Conservation (phyloP, 2,113 vertebrate species). For the Xenopus tropicalis region DNA sequence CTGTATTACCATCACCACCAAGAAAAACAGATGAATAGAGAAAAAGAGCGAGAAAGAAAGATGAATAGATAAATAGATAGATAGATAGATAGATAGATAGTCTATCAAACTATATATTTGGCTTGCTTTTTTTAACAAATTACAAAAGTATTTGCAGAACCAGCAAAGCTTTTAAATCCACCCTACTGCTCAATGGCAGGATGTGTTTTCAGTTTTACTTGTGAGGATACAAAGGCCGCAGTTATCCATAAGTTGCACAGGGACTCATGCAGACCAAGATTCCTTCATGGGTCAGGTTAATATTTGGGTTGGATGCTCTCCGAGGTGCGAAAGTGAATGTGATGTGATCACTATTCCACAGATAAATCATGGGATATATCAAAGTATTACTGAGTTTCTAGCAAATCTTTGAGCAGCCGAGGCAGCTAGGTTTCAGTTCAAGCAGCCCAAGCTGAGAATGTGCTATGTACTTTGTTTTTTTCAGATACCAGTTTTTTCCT, state of each 20-base stretch:
- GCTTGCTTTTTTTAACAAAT: slow-evolving; percentile 2
- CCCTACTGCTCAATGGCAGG: background rate
- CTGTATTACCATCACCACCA: too few relatives aligned
- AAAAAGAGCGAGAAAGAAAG: too few relatives aligned
- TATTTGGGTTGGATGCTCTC: slow-evolving; percentile 35
- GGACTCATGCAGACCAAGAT: slow-evolving; percentile 20
- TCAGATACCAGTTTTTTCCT: too few relatives aligned
- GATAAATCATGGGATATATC: slow-evolving; percentile 29
- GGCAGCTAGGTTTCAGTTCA: slow-evolving; percentile 20
- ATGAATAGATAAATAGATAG: too few relatives aligned
- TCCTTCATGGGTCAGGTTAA: slow-evolving; percentile 30
- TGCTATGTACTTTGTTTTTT: too few relatives aligned
- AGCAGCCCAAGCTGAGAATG: too few relatives aligned
- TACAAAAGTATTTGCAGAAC: slow-evolving; percentile 24
- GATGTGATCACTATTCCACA: slow-evolving; percentile 25
- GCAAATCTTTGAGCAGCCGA: slow-evolving; percentile 22
- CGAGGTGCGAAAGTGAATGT: slow-evolving; percentile 30
- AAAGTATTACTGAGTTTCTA: slow-evolving; percentile 21
- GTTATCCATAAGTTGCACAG: slow-evolving; percentile 22
- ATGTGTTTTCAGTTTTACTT: slow-evolving; percentile 32
- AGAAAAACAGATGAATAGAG: too few relatives aligned
- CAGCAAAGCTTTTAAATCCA: slow-evolving; percentile 1
- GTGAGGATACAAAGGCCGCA: slow-evolving; percentile 24
- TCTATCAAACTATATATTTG: background rate
- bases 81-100: too few relatives aligned